Evolutionary conservation across 2,888 invertebrate species (phyloP), one percentile per base, ranked within the genome.

Genomic region (Nemotelus nigrinus): DNA sequence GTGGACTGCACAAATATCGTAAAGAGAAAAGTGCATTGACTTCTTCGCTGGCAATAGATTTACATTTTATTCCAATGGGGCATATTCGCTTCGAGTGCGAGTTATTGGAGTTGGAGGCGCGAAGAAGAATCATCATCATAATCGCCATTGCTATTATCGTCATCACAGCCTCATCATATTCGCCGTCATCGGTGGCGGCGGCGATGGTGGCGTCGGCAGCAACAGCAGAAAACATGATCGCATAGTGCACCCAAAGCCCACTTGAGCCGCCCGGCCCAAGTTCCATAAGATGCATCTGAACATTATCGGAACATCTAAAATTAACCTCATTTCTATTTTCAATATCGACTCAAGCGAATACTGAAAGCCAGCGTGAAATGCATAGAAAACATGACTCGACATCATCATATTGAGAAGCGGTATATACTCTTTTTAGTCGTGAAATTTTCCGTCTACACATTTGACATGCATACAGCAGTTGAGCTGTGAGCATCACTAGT

Each of bases 261-360:
- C 70, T 70, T 70, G 53, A 41, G 70, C 70, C 70, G 53, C 39
- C n/a, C 47, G 25, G n/a, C 53, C 10, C 39, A 10, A 41, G 63
- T 10, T 8, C 63, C 63, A 63, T 63, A 8, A 3, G 63, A 63
- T 72, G 48, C 74, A 63, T 60, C 63, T 44, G 44, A 55, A 71
- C 57, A 57, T 57, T 72, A 72, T 60, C 74, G 74, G 63, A 74
- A 60, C 74, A 60, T 74, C 74, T 74, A 74, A 74, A 74, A 74
- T 74, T 74, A 74, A 74, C 74, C 63, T 74, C 74, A 74, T 63
- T 74, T 74, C 74, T 74, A 63, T 74, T 74, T 74, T 74, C 74
- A 74, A 74, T 60, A 74, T 60, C 74, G 60, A 8, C 74, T 60
- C 48, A 57, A 63, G 74, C 44, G 39, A 25, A 41, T 25, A 41